Base-by-base conservation (phyloP, 53 echinoderm and acorn worm genomes). In the Echinarachnius parma region DNA sequence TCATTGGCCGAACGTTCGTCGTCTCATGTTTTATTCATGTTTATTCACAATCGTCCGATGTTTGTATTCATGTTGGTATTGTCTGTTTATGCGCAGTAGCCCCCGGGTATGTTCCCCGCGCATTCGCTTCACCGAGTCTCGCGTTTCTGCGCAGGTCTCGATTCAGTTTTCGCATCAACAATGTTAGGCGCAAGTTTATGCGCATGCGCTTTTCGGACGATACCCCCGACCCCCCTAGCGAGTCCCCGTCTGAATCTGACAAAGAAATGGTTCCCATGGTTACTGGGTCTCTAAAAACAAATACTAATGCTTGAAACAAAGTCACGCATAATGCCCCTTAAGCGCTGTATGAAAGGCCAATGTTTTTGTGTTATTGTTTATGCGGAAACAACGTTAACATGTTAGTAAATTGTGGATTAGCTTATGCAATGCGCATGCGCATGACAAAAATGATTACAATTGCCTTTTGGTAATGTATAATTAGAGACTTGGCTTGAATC, bases 191-290 rank as follows among this genome's bases (percentile, higher is more conserved):
- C 35, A 72, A 72, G 42, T 72, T 72, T 36, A 72, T 72, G 57
- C 74, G 74, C 74, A 72, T 72, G 74, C 74, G 74, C 74, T 72
- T 72, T 57, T 72, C 74, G 5, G 74, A 72, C 57, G 74, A 72
- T 72, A 72, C 74, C 2, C 74, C 74, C 45, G 74, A 72, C 28
- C 46, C 54, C 26, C 74, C 74, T 0, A 56, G 56, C 3, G 74
- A 72, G 42, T 72, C 74, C 18, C 25, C 42, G 55, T 42, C 74
- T 18, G 74, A 56, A 10, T 39, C 42, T 7, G 74, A 55, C 15
- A 54, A 72, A 27, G 44, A 72, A 72, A 54, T 72, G 46, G 19
- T n/a, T n/a, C n/a, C n/a, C n/a, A n/a, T n/a, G n/a, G n/a, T n/a
- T n/a, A n/a, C 15, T 19, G 56, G 39, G 34, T 56, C 74, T 56